Evolutionary conservation across 2,113 vertebrate species (phyloP).

Genomic region (Oncorhynchus clarkii): DNA sequence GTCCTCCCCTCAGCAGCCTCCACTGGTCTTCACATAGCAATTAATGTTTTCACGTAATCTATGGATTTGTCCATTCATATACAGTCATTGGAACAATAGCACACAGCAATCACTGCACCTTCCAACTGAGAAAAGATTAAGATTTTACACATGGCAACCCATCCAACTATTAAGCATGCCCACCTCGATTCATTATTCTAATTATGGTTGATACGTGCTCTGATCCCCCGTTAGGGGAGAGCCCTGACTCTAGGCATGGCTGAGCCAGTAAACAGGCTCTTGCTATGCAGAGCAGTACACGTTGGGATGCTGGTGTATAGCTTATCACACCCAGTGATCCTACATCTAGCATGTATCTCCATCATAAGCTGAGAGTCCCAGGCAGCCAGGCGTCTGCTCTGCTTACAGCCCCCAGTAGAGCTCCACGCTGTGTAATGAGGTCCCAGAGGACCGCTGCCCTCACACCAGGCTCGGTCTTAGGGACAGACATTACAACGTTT

Average conservation of each 20-base stretch:
- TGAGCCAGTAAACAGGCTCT: constrained; percentile 59
- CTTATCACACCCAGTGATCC: constrained; percentile 29
- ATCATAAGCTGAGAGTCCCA: constrained; percentile 20
- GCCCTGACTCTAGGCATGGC: constrained; percentile 38
- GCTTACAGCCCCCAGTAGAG: constrained; percentile 51
- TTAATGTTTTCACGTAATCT: no score
- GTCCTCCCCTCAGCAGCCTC: no score
- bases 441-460: constrained; percentile 45
- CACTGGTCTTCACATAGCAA: no score
- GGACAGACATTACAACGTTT: constrained; percentile 21
- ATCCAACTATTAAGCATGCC: constrained; percentile 37
- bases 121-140: constrained; percentile 20
- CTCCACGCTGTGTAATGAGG: constrained; percentile 59
- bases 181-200: constrained; percentile 49
- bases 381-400: constrained; percentile 39
- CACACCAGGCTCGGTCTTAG: constrained; percentile 25
- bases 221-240: constrained; percentile 61
- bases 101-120: constrained; percentile 5
- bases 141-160: constrained; percentile 10
- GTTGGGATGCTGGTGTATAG: constrained; percentile 23
- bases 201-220: constrained; percentile 59
- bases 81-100: constrained; percentile 7
- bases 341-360: constrained; percentile 22
- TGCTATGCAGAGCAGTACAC: constrained; percentile 59
- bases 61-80: no score